Percentiles rank a stretch among this genome's conserved stretches.
Evolutionary conservation across 2,888 invertebrate genomes (phyloP).

Genomic region (Watsonalla cultraria): DNA sequence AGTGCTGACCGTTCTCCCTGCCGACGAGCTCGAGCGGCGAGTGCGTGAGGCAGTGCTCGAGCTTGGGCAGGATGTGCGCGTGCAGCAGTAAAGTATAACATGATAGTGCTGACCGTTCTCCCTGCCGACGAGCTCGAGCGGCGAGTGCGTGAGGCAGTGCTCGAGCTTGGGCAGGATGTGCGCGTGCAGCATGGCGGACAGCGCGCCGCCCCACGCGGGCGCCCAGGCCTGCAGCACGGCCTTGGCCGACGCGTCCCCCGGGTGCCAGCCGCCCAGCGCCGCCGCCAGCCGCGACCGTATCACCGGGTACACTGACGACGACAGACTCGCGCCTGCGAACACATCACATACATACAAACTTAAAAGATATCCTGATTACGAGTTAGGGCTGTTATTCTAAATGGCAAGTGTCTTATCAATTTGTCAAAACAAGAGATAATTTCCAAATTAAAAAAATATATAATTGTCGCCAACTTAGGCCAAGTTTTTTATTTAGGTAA

Average conservation of each 20-base stretch:
- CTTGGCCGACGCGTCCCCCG: conserved; percentile 94
- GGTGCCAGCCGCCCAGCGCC: conserved; percentile 96
- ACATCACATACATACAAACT: not conserved
- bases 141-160: conserved; percentile 78
- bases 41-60: conserved; percentile 83
- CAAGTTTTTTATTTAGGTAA: no score
- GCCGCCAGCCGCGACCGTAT: conserved; percentile 94
- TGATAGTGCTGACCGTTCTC: conserved; percentile 46
- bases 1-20: conserved; percentile 50
- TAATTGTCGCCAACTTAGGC: no score
- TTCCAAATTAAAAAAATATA: no score
- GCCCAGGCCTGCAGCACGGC: conserved; percentile 95
- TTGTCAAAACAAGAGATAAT: no score
- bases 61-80: no score
- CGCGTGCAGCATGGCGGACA: conserved; percentile 85
- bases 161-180: conserved; percentile 95
- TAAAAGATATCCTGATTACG: not conserved
- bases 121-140: conserved; percentile 56
- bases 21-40: conserved; percentile 62
- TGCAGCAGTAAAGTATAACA: no score
- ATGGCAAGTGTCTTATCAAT: no score
- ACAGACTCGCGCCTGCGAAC: conserved; percentile 60
- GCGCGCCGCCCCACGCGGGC: conserved; percentile 74
- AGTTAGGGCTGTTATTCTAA: no score
- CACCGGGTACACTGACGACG: conserved; percentile 87